Evolutionary conservation across 2,888 invertebrate genomes (phyloP), one percentile per base, ranked within the genome.

Genomic region (Acanthosepion pharaonis): DNA sequence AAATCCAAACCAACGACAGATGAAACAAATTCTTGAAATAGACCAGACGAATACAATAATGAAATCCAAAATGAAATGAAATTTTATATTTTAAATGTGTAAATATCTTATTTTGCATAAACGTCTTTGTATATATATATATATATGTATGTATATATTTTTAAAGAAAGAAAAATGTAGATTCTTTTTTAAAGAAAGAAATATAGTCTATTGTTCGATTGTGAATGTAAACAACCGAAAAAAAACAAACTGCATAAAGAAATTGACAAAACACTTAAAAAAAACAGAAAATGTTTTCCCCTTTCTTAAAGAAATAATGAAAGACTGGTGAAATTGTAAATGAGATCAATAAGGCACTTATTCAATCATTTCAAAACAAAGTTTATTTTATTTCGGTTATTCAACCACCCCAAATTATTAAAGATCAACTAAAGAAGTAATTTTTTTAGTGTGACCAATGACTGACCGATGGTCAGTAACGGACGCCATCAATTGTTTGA

Each of bases 341-440:
- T 78, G 78, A 78, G 78, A 78, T 78, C 78, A 78, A 78, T 78
- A 78, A 78, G 78, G 78, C 78, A 78, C 78, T 78, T 78, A 78
- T 78, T 78, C 78, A 78, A 78, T 78, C 78, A 78, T 78, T 78
- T 78, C 78, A 78, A 78, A 78, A n/a, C 2, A n/a, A 33, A n/a
- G 11, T n/a, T n/a, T n/a, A n/a, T 78, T 78, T n/a, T 78, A 15
- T 78, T 78, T 33, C n/a, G n/a, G 78, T 78, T 78, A 64, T 23
- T n/a, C n/a, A 78, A 78, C 78, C 78, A 78, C 78, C 78, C n/a
- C 18, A 2, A 23, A 23, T 59, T 59, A 4, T 78, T 78, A 4
- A 2, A 78, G 78, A 33, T n/a, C n/a, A 78, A 78, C 11, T n/a
- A 78, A n/a, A 78, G n/a, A 78, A n/a, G 18, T 78, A 78, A n/a